phyloP scores from a whole-genome alignment of 2,888 invertebrate genomes.

The Cerceris rybyensis region DNA sequence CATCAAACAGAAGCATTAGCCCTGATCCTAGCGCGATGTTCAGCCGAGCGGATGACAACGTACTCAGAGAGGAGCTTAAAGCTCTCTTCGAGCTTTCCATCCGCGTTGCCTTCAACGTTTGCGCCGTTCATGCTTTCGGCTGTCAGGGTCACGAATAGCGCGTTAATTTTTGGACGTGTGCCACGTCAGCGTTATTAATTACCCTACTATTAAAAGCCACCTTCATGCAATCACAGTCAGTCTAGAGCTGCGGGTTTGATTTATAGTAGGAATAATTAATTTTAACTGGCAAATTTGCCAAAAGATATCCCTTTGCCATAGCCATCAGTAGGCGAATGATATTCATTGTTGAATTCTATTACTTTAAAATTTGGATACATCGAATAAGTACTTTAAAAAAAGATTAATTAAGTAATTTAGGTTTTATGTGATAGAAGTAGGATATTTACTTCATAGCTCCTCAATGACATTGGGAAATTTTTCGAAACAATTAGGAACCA shows the following conservation, averaged over 20 bases:
- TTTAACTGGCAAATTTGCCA: neutral
- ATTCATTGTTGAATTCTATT: neutral
- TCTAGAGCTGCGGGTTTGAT: conserved; percentile 38
- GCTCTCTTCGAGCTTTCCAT: conserved; percentile 64
- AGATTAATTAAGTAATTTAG: too few relatives aligned
- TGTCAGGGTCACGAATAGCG: conserved; percentile 19
- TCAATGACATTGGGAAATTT: too few relatives aligned
- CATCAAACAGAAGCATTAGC: conserved; percentile 81
- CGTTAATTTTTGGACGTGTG: conserved; percentile 62
- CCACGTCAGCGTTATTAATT: conserved; percentile 68
- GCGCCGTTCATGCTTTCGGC: conserved; percentile 20
- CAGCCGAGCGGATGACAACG: conserved; percentile 81
- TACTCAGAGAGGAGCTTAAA: conserved; percentile 78
- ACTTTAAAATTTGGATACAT: too few relatives aligned
- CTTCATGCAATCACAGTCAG: conserved; percentile 46
- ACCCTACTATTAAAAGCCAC: conserved; percentile 41
- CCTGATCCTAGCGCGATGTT: conserved; percentile 81
- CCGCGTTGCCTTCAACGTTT: conserved; percentile 52
- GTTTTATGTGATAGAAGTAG: too few relatives aligned
- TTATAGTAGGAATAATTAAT: conserved; percentile 41
- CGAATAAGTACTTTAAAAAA: too few relatives aligned
- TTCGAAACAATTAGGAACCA: too few relatives aligned
- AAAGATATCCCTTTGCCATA: too few relatives aligned
- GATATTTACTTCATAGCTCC: too few relatives aligned
- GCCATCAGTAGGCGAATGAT: too few relatives aligned